phyloP scores from a whole-genome alignment of 2,888 invertebrate species.

The Eremobia ochroleuca region DNA sequence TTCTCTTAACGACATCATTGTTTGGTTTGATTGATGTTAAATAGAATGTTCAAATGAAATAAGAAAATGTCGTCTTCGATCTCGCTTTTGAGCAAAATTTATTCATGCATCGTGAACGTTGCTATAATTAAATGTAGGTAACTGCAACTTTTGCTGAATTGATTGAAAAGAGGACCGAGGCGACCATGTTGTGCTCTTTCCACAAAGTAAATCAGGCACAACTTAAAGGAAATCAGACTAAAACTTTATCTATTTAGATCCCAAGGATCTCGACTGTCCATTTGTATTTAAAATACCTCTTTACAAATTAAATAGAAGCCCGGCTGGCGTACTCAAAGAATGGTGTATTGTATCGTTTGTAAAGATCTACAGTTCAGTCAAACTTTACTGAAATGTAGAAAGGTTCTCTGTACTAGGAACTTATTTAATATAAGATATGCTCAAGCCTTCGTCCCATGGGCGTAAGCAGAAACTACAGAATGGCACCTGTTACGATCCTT shows the following conservation, averaged over 20 bases:
- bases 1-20: neutral
- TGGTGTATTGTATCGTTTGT: slow-evolving; percentile 3
- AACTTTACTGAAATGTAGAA: slow-evolving; percentile 5
- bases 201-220: slow-evolving; percentile 12
- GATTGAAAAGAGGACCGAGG: neutral
- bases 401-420: neutral
- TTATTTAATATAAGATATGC: neutral
- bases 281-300: slow-evolving; percentile 37
- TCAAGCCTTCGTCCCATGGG: too few relatives aligned
- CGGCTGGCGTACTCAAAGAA: neutral
- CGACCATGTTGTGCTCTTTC: neutral
- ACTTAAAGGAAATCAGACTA: slow-evolving; percentile 3
- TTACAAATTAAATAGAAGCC: slow-evolving; percentile 23
- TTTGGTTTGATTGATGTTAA: too few relatives aligned
- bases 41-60: neutral
- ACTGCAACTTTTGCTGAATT: slow-evolving; percentile 4
- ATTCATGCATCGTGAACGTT: neutral
- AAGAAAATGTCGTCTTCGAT: neutral
- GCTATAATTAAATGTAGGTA: neutral
- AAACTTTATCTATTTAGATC: slow-evolving; percentile 41
- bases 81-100: neutral
- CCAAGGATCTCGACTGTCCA: neutral
- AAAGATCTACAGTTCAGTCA: neutral
- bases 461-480: too few relatives aligned
- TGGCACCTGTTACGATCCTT: too few relatives aligned